Conservation (phyloP, 2,113 vertebrate species). For the Pterocles orientalis region DNA sequence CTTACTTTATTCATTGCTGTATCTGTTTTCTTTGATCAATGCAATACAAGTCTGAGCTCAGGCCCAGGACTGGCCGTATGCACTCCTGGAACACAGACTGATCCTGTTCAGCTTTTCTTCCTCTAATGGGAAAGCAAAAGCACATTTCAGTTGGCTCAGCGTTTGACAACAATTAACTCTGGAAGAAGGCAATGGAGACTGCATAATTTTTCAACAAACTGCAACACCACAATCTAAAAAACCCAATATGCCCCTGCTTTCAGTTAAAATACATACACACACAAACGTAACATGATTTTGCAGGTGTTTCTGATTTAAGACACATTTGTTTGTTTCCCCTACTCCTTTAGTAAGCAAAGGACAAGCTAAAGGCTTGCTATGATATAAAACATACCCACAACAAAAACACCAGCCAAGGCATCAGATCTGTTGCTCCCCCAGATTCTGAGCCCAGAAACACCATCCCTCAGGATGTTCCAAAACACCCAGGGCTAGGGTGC, state of each 20-base stretch:
- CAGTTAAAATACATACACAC: constrained; percentile 42
- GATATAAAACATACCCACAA: neutral
- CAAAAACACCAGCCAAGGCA: neutral
- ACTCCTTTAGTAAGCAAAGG: neutral
- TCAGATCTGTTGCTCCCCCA: neutral
- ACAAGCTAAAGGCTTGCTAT: neutral
- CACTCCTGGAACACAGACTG: neutral
- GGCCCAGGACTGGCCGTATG: neutral
- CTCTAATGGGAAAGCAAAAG: neutral
- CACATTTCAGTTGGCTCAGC: constrained; percentile 4
- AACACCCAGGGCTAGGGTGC: rapidly evolving
- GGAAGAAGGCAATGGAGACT: constrained; percentile 11
- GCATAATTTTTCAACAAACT: constrained; percentile 54
- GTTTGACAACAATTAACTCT: constrained; percentile 27
- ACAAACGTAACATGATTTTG: constrained; percentile 12
- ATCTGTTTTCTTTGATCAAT: neutral
- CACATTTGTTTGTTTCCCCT: constrained; percentile 52
- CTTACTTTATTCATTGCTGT: neutral
- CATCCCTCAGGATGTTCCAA: neutral
- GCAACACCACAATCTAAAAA: constrained; percentile 40
- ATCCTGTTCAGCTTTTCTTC: neutral
- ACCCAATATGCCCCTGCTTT: neutral
- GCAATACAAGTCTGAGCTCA: neutral
- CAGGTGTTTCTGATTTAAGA: constrained; percentile 72
- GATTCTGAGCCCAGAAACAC: neutral